Evolutionary conservation across 2,113 vertebrate genomes (phyloP).

Genomic region (Pelusios castaneus): DNA sequence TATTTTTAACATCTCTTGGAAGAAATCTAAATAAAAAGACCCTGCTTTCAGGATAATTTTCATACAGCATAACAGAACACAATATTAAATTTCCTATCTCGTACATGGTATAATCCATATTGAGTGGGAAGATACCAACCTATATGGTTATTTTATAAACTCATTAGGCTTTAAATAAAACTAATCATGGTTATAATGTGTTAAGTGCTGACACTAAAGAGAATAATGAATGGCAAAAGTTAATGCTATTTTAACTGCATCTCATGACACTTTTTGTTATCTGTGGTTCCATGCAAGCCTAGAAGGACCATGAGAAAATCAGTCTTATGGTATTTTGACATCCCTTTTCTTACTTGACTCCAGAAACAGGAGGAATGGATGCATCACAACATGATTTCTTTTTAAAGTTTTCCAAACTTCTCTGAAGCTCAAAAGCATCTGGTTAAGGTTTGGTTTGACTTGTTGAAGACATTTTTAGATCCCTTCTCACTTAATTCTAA

Average conservation of each 20-base stretch:
- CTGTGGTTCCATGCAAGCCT: not conserved
- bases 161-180: not conserved
- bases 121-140: not conserved
- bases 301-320: not conserved
- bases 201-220: not conserved
- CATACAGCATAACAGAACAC: not conserved
- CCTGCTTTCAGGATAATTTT: not conserved
- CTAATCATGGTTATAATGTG: not conserved
- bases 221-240: not conserved
- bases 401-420: not conserved
- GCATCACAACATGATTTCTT: not conserved
- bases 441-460: not conserved
- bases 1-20: not conserved
- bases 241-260: not conserved
- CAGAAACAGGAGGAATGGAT: not conserved
- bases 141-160: not conserved
- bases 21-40: not conserved
- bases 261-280: not conserved
- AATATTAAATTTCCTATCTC: not conserved
- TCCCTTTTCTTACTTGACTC: not conserved
- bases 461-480: not conserved
- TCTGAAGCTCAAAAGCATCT: not conserved
- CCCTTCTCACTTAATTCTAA: not conserved
- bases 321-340: not conserved
- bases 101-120: not conserved